These are phyloP conservation scores for Tor tambroides DNA, from an alignment of 2,113 vertebrate genomes.

Conservation along the genomic window DNA sequence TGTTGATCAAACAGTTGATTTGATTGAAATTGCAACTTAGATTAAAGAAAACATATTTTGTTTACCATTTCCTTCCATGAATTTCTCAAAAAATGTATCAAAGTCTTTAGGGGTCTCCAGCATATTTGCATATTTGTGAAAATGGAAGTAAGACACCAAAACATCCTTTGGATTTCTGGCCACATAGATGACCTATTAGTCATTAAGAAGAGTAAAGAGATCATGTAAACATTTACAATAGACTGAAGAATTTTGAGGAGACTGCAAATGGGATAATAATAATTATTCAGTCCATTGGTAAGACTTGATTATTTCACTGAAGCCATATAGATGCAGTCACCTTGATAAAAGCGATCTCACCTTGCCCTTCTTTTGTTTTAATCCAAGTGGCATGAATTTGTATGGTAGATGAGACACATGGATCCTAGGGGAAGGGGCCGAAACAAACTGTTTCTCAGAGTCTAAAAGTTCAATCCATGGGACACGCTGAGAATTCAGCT, in stretches of 20 bases:
- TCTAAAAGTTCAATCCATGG: constrained; percentile 69
- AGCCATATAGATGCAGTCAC: neutral
- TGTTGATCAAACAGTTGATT: neutral
- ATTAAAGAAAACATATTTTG: neutral
- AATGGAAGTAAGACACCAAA: constrained; percentile 70
- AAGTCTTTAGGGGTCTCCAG: constrained; percentile 70
- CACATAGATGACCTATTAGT: constrained; percentile 71
- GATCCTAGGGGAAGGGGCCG: constrained; percentile 53
- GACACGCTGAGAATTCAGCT: constrained; percentile 45
- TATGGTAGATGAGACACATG: constrained; percentile 64
- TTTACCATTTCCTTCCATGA: constrained; percentile 67
- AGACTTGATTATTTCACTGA: neutral
- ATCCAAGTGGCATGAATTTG: constrained; percentile 61
- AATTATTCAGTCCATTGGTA: neutral
- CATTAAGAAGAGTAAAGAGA: constrained; percentile 1
- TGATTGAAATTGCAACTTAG: neutral
- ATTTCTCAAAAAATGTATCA: constrained; percentile 69
- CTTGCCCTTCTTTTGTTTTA: constrained; percentile 68
- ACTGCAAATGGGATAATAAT: neutral
- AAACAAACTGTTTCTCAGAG: constrained; percentile 50
- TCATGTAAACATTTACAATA: too few relatives aligned
- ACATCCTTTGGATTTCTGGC: constrained; percentile 74
- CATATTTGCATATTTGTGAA: constrained; percentile 65
- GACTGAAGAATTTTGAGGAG: neutral
- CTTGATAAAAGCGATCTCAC: constrained; percentile 48